Conservation (phyloP, 2,797 vertebrate genomes). For the Lateolabrax maculatus region DNA sequence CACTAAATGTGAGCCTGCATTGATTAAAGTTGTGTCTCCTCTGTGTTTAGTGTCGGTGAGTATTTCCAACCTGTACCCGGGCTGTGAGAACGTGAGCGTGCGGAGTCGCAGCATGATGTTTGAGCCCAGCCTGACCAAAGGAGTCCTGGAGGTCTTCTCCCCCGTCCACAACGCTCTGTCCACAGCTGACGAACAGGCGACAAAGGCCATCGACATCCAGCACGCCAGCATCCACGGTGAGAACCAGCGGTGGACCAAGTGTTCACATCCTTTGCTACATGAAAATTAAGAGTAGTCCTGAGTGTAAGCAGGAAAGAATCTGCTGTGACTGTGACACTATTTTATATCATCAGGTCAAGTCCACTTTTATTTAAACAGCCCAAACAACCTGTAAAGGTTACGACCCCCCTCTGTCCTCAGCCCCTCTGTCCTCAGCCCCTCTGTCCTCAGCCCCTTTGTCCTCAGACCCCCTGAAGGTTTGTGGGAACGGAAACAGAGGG, state of each 20-base stretch:
- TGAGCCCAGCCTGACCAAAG: conserved; percentile 98
- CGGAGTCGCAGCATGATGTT: conserved; percentile 99
- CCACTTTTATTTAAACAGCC: too few relatives aligned
- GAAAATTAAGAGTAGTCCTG: too few relatives aligned
- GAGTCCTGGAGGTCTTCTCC: conserved; percentile 95
- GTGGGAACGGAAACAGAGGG: too few relatives aligned
- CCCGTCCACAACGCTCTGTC: conserved; percentile 89
- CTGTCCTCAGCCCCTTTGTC: too few relatives aligned
- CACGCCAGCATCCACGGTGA: conserved; percentile 93
- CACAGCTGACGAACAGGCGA: conserved; percentile 92
- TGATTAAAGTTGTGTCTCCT: conserved; percentile 13
- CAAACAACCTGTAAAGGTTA: too few relatives aligned
- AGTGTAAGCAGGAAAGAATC: too few relatives aligned
- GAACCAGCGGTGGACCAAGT: not conserved
- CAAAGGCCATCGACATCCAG: conserved; percentile 96
- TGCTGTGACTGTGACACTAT: too few relatives aligned
- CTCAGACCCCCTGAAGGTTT: too few relatives aligned
- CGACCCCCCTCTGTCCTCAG: too few relatives aligned
- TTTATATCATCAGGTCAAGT: too few relatives aligned
- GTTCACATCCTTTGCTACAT: too few relatives aligned
- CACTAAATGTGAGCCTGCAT: not conserved
- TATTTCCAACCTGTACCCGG: conserved; percentile 96
- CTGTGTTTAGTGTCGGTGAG: conserved; percentile 92
- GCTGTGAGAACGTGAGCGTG: conserved; percentile 98
- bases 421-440: too few relatives aligned